Conservation (phyloP, 2,797 vertebrate genomes). For the Cyclura pinguis region DNA sequence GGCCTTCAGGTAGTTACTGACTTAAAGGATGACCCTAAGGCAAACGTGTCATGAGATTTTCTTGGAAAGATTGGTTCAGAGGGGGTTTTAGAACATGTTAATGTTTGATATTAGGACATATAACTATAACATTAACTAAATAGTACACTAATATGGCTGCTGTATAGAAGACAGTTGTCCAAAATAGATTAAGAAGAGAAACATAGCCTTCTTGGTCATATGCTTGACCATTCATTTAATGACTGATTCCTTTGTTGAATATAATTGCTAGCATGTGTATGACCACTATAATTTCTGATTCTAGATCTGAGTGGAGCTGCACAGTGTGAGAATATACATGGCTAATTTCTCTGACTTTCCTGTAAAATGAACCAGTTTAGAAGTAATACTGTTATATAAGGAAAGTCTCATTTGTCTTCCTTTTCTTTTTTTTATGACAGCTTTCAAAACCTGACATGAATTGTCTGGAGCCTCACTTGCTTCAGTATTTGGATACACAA, state of each 20-base stretch:
- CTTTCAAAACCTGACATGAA: constrained; percentile 54
- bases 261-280: not conserved
- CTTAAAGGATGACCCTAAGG: too few species aligned
- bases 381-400: not conserved
- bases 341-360: too few species aligned
- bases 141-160: not conserved
- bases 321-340: not conserved
- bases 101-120: too few species aligned
- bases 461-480: constrained; percentile 51
- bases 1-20: too few species aligned
- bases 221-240: not conserved
- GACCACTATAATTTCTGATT: not conserved
- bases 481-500: constrained; percentile 40
- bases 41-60: too few species aligned
- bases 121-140: not conserved
- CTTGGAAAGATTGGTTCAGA: too few species aligned
- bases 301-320: too few species aligned
- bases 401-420: not conserved
- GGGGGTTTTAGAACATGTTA: not conserved
- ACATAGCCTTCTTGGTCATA: not conserved
- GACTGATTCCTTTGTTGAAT: not conserved
- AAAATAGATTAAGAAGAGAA: not conserved
- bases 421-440: constrained; percentile 23
- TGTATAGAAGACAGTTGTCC: not conserved
- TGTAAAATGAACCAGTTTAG: not conserved